Base-by-base conservation (phyloP, 2,888 invertebrate genomes). In the Calameuta filiformis region DNA sequence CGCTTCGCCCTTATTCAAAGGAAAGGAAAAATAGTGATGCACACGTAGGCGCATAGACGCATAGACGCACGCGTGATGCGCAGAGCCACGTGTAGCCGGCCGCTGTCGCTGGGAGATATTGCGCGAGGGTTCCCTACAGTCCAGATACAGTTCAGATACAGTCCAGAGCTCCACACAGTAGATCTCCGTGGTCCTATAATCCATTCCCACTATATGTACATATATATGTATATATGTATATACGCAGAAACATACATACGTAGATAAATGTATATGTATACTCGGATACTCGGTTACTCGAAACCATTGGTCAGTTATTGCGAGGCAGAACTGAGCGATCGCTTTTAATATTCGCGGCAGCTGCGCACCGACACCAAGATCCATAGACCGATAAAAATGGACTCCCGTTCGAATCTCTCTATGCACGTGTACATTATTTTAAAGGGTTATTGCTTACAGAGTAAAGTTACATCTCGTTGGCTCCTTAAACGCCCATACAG, bases 261-360 rank as follows among this genome's bases (percentile, higher is more conserved):
- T 40, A 9, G 23, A 37, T 4, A 4, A 12, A 4, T 12, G 9
- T 56, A 23, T 15, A 37, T 0, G 37, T 12, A 56, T 23, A 23
- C 9, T 40, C 23, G 23, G 15, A 40, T 40, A 0, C 40, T 40
- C 23, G 23, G 23, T 31, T 15, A 71, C 31, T 31, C 71, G 33
- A 34, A 71, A 31, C 71, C 31, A 34, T 31, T 82, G 89, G 88
- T 87, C 87, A 89, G 89, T 88, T 89, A 89, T 88, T 88, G 86
- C 85, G 81, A 56, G 56, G 56, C 83, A 81, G 80, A 83, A 84
- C 88, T 89, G 89, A 89, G 87, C 88, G 89, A 89, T 89, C 85
- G 89, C 88, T 88, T 89, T 89, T 89, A 89, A 89, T 89, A 89
- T 89, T 88, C 87, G 87, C 87, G 81, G 87, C 89, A 88, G 88